phyloP scores from a whole-genome alignment of 2,797 vertebrate genomes.

The Synaphobranchus kaupii region DNA sequence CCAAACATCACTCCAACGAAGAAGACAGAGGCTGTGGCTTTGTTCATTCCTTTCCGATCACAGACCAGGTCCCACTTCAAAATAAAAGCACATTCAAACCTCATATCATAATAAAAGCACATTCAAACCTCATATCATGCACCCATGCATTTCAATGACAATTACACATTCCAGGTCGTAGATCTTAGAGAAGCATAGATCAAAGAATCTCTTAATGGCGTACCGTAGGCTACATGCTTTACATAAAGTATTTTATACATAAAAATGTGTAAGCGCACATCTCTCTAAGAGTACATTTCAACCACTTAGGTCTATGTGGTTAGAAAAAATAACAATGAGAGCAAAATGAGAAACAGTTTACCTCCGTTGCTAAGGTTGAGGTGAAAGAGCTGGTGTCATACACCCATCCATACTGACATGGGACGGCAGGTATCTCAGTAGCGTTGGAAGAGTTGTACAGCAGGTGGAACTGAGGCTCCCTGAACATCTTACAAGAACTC shows the following conservation, averaged over 20 bases:
- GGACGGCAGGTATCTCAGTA: slow-evolving; percentile 37
- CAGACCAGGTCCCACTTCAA: slow-evolving; percentile 79
- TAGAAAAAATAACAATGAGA: background rate
- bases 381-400: slow-evolving; percentile 82
- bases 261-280: background rate
- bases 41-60: slow-evolving; percentile 67
- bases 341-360: slow-evolving; percentile 53
- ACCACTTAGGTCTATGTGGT: background rate
- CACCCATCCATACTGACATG: slow-evolving; percentile 83
- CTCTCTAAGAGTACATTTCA: background rate
- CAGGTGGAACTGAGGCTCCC: slow-evolving; percentile 67
- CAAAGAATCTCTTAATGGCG: background rate
- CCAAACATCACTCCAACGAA: slow-evolving; percentile 76
- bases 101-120: too few species aligned
- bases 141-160: background rate
- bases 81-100: background rate
- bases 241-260: too few species aligned
- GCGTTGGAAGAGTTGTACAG: slow-evolving; percentile 59
- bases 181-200: background rate
- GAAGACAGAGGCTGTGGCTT: slow-evolving; percentile 69
- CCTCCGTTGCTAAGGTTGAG: slow-evolving; percentile 86
- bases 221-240: background rate
- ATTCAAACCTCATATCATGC: background rate
- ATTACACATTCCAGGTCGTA: background rate
- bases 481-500: slow-evolving; percentile 82